A percentile compares a stretch with the other conserved stretches of the same genome.
phyloP scores from a whole-genome alignment of 64 coral and sea anemone genomes.

The Montipora capricornis region DNA sequence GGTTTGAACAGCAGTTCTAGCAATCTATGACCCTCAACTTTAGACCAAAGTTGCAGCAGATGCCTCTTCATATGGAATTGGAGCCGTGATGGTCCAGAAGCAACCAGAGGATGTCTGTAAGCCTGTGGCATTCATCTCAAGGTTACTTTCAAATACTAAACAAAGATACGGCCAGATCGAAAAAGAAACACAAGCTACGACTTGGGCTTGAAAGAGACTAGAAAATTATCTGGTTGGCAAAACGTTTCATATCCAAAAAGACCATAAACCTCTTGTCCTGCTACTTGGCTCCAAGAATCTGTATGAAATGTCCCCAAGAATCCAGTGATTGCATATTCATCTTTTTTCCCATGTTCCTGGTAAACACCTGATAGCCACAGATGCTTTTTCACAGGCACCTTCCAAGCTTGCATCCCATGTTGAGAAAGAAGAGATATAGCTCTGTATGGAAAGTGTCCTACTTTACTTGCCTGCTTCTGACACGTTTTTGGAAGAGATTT shows the following conservation, averaged over 20 bases:
- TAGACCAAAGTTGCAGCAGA: background rate
- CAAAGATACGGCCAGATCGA: background rate
- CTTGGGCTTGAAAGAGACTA: background rate
- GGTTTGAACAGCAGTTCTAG: background rate
- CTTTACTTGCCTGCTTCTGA: too few relatives aligned
- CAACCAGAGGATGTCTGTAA: slow-evolving; percentile 2
- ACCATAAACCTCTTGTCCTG: slow-evolving; percentile 17
- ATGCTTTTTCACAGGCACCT: background rate
- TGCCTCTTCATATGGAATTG: too few relatives aligned
- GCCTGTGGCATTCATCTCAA: slow-evolving; percentile 38
- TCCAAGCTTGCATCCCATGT: too few relatives aligned
- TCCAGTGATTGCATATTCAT: background rate
- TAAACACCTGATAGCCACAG: slow-evolving; percentile 7
- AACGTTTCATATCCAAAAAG: slow-evolving; percentile 26
- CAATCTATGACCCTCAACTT: slow-evolving; percentile 14
- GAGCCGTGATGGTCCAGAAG: too few relatives aligned
- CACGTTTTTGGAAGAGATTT: too few relatives aligned
- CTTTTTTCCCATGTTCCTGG: background rate
- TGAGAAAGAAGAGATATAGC: too few relatives aligned
- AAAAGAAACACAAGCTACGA: background rate
- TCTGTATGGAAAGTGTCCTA: too few relatives aligned
- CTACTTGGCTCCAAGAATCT: slow-evolving; percentile 15
- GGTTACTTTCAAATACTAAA: background rate
- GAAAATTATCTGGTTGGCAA: slow-evolving; percentile 35
- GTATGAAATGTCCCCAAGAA: background rate